phyloP scores from a whole-genome alignment of 2,113 vertebrate genomes.

The Rhinogobius similis region DNA sequence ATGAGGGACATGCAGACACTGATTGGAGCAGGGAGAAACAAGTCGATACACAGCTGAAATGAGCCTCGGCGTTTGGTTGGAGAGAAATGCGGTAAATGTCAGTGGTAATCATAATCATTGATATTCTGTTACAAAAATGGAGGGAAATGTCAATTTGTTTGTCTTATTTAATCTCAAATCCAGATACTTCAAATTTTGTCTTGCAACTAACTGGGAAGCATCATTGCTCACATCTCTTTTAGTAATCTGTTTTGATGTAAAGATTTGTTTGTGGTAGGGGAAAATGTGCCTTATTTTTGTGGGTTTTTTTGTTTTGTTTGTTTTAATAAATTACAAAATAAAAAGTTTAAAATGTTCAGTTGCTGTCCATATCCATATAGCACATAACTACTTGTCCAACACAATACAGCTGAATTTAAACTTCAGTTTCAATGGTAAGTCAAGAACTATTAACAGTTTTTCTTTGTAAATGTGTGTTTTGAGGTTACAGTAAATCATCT shows the following conservation, averaged over 20 bases:
- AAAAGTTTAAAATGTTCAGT: too few species aligned
- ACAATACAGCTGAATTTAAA: too few species aligned
- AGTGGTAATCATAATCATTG: conserved; percentile 38
- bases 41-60: conserved; percentile 52
- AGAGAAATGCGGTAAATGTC: conserved; percentile 46
- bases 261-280: background rate
- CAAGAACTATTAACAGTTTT: too few species aligned
- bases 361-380: too few species aligned
- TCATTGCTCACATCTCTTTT: background rate
- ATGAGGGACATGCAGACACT: conserved; percentile 52
- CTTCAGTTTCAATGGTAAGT: too few species aligned
- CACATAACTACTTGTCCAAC: too few species aligned
- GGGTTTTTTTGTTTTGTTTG: too few species aligned
- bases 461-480: too few species aligned
- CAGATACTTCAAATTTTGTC: background rate
- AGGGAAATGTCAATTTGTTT: conserved; percentile 15
- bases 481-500: too few species aligned
- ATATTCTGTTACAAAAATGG: conserved; percentile 18
- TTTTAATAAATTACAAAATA: background rate
- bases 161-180: conserved; percentile 16
- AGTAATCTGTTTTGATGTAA: background rate
- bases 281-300: too few species aligned
- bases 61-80: conserved; percentile 13
- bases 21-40: conserved; percentile 37
- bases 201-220: background rate